These are phyloP conservation scores for Ceratina japonica DNA, from an alignment of 1,140 invertebrate genomes.

Conservation along the genomic window DNA sequence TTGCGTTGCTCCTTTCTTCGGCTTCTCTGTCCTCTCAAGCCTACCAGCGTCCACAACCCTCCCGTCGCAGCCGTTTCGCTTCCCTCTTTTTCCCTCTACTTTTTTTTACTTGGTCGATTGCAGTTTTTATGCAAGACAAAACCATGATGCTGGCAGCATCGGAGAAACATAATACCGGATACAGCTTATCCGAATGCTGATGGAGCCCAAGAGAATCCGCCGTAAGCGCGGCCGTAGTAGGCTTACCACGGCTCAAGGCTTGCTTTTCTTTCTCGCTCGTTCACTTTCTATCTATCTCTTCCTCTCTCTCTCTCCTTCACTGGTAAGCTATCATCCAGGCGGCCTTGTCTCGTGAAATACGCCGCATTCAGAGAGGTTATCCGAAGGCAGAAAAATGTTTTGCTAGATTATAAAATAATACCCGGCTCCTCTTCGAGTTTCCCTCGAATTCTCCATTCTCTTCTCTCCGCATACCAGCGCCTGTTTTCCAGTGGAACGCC, in stretches of 20 bases:
- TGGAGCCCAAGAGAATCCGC: conserved; percentile 66
- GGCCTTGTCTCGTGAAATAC: conserved; percentile 45
- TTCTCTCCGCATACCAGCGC: neutral
- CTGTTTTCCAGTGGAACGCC: neutral
- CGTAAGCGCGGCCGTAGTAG: conserved; percentile 68
- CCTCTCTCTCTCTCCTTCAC: conserved; percentile 1
- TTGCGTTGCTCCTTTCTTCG: conserved; percentile 36
- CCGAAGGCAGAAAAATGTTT: conserved; percentile 60
- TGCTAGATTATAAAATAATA: conserved; percentile 50
- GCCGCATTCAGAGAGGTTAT: conserved; percentile 57
- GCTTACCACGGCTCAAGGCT: conserved; percentile 68
- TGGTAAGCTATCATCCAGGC: conserved; percentile 27
- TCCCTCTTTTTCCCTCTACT: too few relatives aligned
- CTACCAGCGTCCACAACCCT: neutral
- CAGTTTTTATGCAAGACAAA: conserved; percentile 61
- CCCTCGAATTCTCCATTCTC: too few relatives aligned
- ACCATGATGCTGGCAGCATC: conserved; percentile 67
- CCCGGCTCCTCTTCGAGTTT: conserved; percentile 3
- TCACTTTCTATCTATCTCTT: conserved; percentile 4
- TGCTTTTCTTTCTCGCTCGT: conserved; percentile 20
- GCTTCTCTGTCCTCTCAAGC: neutral
- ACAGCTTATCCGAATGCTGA: conserved; percentile 73
- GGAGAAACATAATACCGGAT: conserved; percentile 70
- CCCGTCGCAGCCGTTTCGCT: neutral
- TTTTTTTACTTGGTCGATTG: conserved; percentile 49